phyloP scores from a whole-genome alignment of 2,888 invertebrate genomes.

The Calameuta filiformis region DNA sequence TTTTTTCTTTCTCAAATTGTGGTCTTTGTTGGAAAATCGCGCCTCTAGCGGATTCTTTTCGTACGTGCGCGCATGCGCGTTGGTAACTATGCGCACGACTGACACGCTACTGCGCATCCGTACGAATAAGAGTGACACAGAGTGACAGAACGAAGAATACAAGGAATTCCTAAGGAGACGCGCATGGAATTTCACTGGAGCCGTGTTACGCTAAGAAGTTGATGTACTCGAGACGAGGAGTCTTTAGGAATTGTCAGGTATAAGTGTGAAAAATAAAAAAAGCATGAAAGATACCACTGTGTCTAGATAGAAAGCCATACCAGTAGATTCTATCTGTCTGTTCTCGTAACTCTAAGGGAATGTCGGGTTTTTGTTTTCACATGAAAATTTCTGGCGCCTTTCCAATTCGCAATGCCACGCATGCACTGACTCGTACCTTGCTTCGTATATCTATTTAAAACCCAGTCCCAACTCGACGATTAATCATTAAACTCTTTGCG shows the following conservation, averaged over 20 bases:
- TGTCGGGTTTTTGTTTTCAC: slow-evolving; percentile 20
- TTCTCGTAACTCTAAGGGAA: not conserved
- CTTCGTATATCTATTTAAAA: slow-evolving; percentile 52
- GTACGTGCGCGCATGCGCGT: not conserved
- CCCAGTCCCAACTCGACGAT: slow-evolving; percentile 43
- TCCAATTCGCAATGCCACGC: slow-evolving; percentile 44
- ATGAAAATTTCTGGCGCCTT: slow-evolving; percentile 35
- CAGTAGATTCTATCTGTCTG: not conserved
- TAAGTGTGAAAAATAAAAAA: not conserved
- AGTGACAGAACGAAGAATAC: not conserved
- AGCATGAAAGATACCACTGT: not conserved
- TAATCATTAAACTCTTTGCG: slow-evolving; percentile 40
- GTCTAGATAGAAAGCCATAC: not conserved
- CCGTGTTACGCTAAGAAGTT: not conserved
- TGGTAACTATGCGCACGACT: not conserved
- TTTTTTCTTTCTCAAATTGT: slow-evolving; percentile 19
- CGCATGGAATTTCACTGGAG: not conserved
- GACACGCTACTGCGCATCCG: not conserved
- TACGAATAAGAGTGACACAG: not conserved
- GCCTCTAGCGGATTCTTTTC: not conserved
- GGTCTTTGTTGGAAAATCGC: slow-evolving; percentile 17
- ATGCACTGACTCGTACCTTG: slow-evolving; percentile 40
- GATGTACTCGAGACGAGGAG: not conserved
- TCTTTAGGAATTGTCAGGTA: not conserved
- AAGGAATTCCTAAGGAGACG: not conserved